Base-by-base conservation (phyloP, 2,797 vertebrate species). In the Synanceia verrucosa region DNA sequence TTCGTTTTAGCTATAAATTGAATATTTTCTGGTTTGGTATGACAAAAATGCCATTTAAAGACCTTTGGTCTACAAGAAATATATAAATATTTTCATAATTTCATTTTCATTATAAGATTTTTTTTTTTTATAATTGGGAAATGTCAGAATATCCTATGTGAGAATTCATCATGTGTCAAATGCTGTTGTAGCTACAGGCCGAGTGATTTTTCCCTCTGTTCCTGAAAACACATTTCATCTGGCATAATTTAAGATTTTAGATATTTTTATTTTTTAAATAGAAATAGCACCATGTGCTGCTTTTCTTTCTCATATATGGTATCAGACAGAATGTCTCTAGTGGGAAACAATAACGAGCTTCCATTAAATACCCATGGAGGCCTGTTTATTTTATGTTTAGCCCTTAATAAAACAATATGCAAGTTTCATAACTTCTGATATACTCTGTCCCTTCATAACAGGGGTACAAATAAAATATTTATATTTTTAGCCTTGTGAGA, bases 381-480 rank as follows among this genome's bases (percentile, higher is more conserved):
- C 28, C 41, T 51, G n/a, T 63, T 44, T 31, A 29, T 65, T 34
- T 9, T 0, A 44, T 67, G 21, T 72, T 29, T 52, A 39, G 23
- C 13, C 5, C 4, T 19, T 26, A 6, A 5, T 34, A 47, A 65
- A 21, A 59, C 21, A 12, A 44, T 7, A 63, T 70, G 39, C 26
- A 51, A 53, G 31, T 65, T 70, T 76, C 13, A 55, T 13, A 37
- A 60, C 43, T 23, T 26, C 37, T 33, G 53, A 19, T 59, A 53
- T 24, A 1, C 50, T 37, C 4, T 19, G 50, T 51, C 14, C 5
- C 26, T 34, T 39, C 14, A 50, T 12, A 41, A 72, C 29, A 44
- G 1, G 56, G 29, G 16, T 26, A 12, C 58, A 56, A 61, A 53
- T 16, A 9, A 37, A 46, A 14, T 10, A n/a, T 46, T 69, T 65